Percentiles rank a stretch among this genome's conserved stretches.
Evolutionary conservation across 2,113 vertebrate species (phyloP).

Genomic region (Sinocyclocheilus anophthalmus): DNA sequence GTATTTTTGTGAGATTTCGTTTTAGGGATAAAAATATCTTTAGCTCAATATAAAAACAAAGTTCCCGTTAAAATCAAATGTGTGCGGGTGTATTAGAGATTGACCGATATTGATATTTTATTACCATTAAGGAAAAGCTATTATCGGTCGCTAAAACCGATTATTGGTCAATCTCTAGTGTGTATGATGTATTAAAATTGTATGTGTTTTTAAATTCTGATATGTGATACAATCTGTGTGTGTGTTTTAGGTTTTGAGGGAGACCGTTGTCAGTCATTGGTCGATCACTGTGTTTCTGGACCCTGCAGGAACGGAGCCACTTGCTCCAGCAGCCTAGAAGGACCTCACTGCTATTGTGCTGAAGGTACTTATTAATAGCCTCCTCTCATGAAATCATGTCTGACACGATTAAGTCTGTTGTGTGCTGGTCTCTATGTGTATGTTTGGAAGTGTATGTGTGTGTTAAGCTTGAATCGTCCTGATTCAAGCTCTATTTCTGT

Average conservation of each 20-base stretch:
- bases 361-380: conserved; percentile 55
- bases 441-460: conserved; percentile 3
- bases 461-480: conserved; percentile 40
- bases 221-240: not conserved
- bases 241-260: conserved; percentile 70
- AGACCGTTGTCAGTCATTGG: conserved; percentile 85
- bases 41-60: too few relatives aligned
- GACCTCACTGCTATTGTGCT: conserved; percentile 88
- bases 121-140: too few relatives aligned
- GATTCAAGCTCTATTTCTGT: conserved; percentile 48
- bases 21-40: too few relatives aligned
- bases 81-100: too few relatives aligned
- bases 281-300: conserved; percentile 87
- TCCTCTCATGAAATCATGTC: not conserved
- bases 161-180: too few relatives aligned
- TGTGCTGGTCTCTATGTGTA: not conserved
- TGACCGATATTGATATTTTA: too few relatives aligned
- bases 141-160: too few relatives aligned
- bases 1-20: too few relatives aligned
- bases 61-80: too few relatives aligned
- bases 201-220: too few relatives aligned
- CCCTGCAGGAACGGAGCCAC: conserved; percentile 91
- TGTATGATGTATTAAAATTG: too few relatives aligned
- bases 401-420: not conserved
- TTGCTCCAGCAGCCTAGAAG: conserved; percentile 81